These are phyloP conservation scores for Loriculus beryllinus DNA, from an alignment of 2,797 vertebrate genomes.

Conservation along the genomic window DNA sequence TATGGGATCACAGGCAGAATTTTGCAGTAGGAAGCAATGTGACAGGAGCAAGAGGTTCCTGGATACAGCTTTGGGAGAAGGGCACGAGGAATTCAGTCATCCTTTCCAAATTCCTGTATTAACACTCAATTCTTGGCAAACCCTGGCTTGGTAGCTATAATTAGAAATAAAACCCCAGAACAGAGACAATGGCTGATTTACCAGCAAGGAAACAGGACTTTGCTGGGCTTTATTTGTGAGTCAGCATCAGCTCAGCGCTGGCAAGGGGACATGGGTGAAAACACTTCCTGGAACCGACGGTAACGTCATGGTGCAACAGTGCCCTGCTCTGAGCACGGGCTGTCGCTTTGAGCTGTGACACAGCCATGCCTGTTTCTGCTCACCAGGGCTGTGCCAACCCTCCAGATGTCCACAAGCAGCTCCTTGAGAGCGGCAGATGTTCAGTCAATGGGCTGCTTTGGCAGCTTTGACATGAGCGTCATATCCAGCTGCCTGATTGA, in stretches of 20 bases:
- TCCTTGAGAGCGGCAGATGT: conserved; percentile 44
- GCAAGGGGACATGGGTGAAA: neutral
- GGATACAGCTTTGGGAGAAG: conserved; percentile 11
- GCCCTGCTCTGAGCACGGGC: neutral
- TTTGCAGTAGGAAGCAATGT: neutral
- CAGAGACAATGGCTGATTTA: conserved; percentile 60
- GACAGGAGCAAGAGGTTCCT: neutral
- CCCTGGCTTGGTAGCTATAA: neutral
- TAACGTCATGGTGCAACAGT: neutral
- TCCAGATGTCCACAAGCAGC: conserved; percentile 46
- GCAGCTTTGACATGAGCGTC: neutral
- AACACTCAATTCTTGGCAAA: conserved; percentile 35
- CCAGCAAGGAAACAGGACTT: conserved; percentile 37
- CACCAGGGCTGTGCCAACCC: neutral
- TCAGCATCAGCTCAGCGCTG: conserved; percentile 52
- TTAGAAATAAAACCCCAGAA: conserved; percentile 3
- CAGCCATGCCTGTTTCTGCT: neutral
- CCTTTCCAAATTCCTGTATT: conserved; percentile 39
- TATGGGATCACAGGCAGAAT: neutral
- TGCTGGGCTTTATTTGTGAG: conserved; percentile 51
- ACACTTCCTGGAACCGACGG: conserved; percentile 23
- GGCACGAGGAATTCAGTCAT: conserved; percentile 47
- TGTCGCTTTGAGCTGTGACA: neutral
- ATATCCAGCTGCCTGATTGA: conserved; percentile 27
- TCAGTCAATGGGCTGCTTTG: conserved; percentile 33